Conservation (phyloP, 2,888 invertebrate species). For the Cryptus armator region DNA sequence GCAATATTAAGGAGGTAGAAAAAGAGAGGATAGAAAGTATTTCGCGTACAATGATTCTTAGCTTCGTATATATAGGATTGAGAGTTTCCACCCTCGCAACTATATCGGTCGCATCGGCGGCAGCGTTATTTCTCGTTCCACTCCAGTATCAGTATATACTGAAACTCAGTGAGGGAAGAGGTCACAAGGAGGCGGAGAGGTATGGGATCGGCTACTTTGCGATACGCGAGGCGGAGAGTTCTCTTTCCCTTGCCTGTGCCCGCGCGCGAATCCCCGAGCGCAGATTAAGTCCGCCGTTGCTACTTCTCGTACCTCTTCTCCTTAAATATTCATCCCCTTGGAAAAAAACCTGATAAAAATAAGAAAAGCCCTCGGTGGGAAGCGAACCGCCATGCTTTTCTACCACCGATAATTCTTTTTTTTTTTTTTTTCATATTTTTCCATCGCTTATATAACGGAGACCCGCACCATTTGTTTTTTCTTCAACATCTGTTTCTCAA, state of each 20-base stretch:
- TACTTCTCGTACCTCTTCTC: constrained; percentile 68
- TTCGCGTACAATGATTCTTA: constrained; percentile 35
- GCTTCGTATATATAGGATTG: not conserved
- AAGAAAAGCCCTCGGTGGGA: constrained; percentile 79
- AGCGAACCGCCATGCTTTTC: constrained; percentile 17
- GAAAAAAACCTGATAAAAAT: constrained; percentile 86
- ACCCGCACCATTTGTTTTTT: too few species aligned
- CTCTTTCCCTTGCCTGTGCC: constrained; percentile 59
- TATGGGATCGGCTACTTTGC: constrained; percentile 67
- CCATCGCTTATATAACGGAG: too few species aligned
- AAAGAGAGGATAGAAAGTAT: not conserved
- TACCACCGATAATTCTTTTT: constrained; percentile 34
- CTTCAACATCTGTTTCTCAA: too few species aligned
- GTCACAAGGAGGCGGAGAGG: constrained; percentile 35
- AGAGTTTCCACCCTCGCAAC: constrained; percentile 33
- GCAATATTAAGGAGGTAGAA: constrained; percentile 41
- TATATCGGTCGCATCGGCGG: not conserved
- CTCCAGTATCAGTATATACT: constrained; percentile 59
- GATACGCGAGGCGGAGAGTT: constrained; percentile 56
- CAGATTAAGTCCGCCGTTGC: constrained; percentile 87
- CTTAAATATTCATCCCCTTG: constrained; percentile 87
- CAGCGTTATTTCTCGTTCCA: constrained; percentile 47
- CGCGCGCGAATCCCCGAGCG: constrained; percentile 86
- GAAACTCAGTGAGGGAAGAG: constrained; percentile 66
- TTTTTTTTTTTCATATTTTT: constrained; percentile 27